phyloP scores from a whole-genome alignment of 2,888 invertebrate species.

The Pterostichus niger region DNA sequence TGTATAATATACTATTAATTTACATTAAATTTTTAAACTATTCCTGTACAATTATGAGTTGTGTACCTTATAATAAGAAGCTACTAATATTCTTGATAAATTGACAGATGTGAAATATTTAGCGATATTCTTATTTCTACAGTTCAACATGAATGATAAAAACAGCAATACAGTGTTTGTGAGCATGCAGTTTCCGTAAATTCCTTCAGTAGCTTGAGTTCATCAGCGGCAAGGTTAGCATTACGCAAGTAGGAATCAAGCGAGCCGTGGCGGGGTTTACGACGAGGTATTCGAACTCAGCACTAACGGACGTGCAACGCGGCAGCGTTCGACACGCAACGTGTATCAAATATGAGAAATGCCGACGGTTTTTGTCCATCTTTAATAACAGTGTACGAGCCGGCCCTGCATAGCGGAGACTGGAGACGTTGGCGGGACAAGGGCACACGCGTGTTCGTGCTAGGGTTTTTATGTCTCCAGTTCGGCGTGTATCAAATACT shows the following conservation, averaged over 20 bases:
- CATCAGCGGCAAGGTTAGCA: not conserved
- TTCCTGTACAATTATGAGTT: no score
- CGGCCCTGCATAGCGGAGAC: not conserved
- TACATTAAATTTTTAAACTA: no score
- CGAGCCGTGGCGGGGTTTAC: not conserved
- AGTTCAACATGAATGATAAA: no score
- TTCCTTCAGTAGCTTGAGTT: not conserved
- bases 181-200: no score
- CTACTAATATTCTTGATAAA: no score
- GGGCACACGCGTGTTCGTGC: slow-evolving; percentile 48
- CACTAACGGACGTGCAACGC: slow-evolving; percentile 39
- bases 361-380: slow-evolving; percentile 58
- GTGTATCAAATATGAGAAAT: slow-evolving; percentile 61
- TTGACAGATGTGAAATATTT: no score
- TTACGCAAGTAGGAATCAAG: not conserved
- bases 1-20: no score
- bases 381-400: slow-evolving; percentile 61
- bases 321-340: slow-evolving; percentile 58
- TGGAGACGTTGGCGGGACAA: not conserved
- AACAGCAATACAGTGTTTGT: no score
- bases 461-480: slow-evolving; percentile 59
- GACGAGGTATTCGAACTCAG: slow-evolving; percentile 14
- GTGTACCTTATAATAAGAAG: no score
- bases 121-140: no score
- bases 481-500: slow-evolving; percentile 59